Evolutionary conservation across 1,140 invertebrate species (phyloP), one percentile per base, ranked within the genome.

Genomic region (Hylaeus volcanicus): DNA sequence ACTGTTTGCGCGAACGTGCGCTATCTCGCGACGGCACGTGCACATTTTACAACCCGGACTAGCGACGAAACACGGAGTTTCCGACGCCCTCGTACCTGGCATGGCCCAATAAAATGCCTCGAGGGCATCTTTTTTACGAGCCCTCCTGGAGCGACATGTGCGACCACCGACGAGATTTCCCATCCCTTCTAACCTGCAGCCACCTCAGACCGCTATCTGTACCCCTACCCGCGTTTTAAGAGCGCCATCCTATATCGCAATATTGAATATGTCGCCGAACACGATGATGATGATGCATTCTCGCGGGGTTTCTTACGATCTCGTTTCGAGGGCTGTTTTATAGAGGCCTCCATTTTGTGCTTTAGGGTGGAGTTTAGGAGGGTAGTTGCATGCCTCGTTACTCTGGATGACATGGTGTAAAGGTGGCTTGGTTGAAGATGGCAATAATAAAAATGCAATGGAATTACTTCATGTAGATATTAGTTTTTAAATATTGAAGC

Each of bases 41-140:
- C 26, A 73, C 68, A 43, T 64, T 73, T 73, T 53, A 48, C 68
- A 72, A 64, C 51, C n/a, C 5, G 26, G 39, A 64, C 76, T 64
- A 41, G 70, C 60, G 60, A 55, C 1, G 58, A 63, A 72, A 37
- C 37, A 14, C 1, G 9, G 11, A 8, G 26, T 69, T 60, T 1
- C 53, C 15, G 3, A 3, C 14, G 41, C 51, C n/a, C n/a, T 15
- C 37, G 37, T 43, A 69, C 41, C 56, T 11, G 3, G 1, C 26
- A 43, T 14, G 14, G 41, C 15, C 48, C 70, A 73, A 64, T 79
- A 73, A 79, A 79, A 79, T 55, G 9, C 58, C 51, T 45, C 12
- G 15, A 8, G 76, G 48, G 15, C 60, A 45, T 43, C 39, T 56
- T 73, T 79, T 79, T 79, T 73, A 73, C 48, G 70, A 73, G 12